A percentile compares a stretch with the other conserved stretches of the same genome.
phyloP scores from a whole-genome alignment of 2,888 invertebrate species.

The Physocephala rufipes region DNA sequence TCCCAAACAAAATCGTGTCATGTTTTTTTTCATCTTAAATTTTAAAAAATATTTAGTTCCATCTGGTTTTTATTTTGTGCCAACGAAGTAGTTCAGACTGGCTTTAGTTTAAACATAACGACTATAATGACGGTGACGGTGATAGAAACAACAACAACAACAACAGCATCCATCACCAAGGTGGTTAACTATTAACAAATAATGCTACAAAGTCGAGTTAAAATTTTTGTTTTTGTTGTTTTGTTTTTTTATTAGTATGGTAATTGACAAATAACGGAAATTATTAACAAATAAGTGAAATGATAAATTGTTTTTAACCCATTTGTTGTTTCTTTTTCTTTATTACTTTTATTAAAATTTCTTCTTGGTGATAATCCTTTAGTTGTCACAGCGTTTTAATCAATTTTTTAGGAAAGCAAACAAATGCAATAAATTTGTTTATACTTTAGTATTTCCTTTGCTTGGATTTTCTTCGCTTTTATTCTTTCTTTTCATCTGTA shows the following conservation, averaged over 20 bases:
- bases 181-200: not conserved
- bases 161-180: no score
- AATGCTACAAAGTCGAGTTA: not conserved
- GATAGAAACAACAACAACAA: not conserved
- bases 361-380: not conserved
- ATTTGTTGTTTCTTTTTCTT: not conserved
- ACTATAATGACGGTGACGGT: not conserved
- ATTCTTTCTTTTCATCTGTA: not conserved
- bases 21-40: not conserved
- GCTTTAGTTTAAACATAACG: slow-evolving; percentile 18
- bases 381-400: no score
- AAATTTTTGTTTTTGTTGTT: not conserved
- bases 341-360: not conserved
- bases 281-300: not conserved
- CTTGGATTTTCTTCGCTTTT: not conserved
- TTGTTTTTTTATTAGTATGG: not conserved
- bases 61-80: not conserved
- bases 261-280: slow-evolving; percentile 14
- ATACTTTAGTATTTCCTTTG: no score
- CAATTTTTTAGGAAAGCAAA: no score
- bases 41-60: not conserved
- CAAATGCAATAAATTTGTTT: no score
- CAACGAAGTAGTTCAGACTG: slow-evolving; percentile 26
- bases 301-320: not conserved
- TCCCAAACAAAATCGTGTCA: slow-evolving; percentile 24